A percentile compares a stretch with the other conserved stretches of the same genome.
Evolutionary conservation across 2,888 invertebrate species (phyloP).

Genomic region (Plagodis dolabraria): DNA sequence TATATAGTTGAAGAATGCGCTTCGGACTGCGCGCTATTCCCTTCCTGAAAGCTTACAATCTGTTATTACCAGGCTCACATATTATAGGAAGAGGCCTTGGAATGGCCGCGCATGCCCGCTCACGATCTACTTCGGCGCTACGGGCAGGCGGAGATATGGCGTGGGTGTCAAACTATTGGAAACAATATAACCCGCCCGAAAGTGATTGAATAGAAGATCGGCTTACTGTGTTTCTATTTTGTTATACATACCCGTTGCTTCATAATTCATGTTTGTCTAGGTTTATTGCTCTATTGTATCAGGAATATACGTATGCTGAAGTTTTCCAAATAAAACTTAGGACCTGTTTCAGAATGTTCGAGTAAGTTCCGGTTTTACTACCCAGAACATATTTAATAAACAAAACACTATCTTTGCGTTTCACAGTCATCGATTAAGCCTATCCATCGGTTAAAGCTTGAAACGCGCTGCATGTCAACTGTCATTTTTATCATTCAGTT

Average conservation of each 20-base stretch:
- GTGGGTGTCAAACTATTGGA: conserved; percentile 68
- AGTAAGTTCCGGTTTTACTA: too few relatives aligned
- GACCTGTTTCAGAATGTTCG: too few relatives aligned
- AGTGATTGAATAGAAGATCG: conserved; percentile 57
- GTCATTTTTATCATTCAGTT: too few relatives aligned
- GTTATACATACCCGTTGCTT: conserved; percentile 17
- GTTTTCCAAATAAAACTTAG: too few relatives aligned
- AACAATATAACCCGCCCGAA: conserved; percentile 70
- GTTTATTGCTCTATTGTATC: conserved; percentile 10
- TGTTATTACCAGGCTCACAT: conserved; percentile 83
- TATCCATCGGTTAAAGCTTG: too few relatives aligned
- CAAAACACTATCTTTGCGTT: too few relatives aligned
- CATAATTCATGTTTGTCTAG: conserved; percentile 20
- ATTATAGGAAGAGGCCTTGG: conserved; percentile 52
- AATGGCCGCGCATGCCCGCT: conserved; percentile 45
- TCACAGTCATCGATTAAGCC: too few relatives aligned
- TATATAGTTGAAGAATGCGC: conserved; percentile 44
- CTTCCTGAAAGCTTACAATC: conserved; percentile 89
- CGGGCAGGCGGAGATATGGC: conserved; percentile 67
- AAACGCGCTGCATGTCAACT: too few relatives aligned
- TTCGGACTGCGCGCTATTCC: conserved; percentile 58
- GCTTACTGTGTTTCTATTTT: neutral
- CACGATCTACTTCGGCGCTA: conserved; percentile 68
- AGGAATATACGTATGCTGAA: neutral
- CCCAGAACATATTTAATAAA: too few relatives aligned